Evolutionary conservation across 2,113 vertebrate species (phyloP), one percentile per base, ranked within the genome.

Genomic region (Corydoras sp.): DNA sequence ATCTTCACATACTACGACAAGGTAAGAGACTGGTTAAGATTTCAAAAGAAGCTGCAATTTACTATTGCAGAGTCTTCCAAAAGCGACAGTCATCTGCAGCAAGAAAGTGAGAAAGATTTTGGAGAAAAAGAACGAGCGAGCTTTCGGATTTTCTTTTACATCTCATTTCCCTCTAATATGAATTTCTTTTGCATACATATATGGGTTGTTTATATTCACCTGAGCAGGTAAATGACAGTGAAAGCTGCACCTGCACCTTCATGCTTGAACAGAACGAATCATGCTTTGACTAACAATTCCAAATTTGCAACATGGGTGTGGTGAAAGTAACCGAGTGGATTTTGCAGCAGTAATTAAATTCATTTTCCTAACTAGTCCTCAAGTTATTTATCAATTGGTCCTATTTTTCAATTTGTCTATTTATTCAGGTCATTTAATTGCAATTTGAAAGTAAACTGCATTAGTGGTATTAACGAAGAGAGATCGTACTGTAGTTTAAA

Each of bases 1-100:
- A 97, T 99, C 85, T 99, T 99, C 50, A 84, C 90, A 10, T 97
- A 88, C 84, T 98, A 99, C 0, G 96, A 99, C 88, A 98, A 97
- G 94, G 96, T 98, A 82, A 68, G 81, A 53, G 30, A 68, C 29
- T 61, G 13, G 13, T 31, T 15, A 31, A 64, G 18, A 24, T 24
- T 31, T 13, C 61, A 63, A 10, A 65, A 43, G 49, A 62, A 67
- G n/a, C 7, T 56, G 43, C 51, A 12, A 50, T 10, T 24, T 43
- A 64, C 15, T 54, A 58, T 4, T 55, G 29, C 15, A n/a, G 63
- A 3, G 5, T 51, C 32, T 29, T 15, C 50, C 49, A 55, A 13
- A 49, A 50, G n/a, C 30, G 15, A 30, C 7, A 35, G 48, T 30
- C 11, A 43, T 54, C 4, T 71, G 65, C 32, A 68, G 48, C 31